Base-by-base conservation (phyloP, 2,888 invertebrate species). In the Chalcis sispes region DNA sequence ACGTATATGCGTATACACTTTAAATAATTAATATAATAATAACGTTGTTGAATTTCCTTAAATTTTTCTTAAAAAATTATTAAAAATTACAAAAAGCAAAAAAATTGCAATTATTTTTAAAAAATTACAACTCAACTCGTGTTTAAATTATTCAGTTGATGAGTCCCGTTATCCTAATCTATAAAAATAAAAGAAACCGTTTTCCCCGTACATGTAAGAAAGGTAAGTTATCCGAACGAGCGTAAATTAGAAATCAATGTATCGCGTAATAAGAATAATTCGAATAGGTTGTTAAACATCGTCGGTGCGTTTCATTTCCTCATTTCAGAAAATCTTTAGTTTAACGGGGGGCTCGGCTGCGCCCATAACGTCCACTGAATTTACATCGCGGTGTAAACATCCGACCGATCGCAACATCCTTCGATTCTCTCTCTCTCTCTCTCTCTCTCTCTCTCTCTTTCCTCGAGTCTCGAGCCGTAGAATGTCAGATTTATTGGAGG, bases 231-330 rank as follows among this genome's bases (percentile, higher is more conserved):
- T 8, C 20, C 59, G 15, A 46, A 40, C 29, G 36, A 36, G 36
- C 54, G 65, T 72, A 66, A 72, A 72, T 65, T 50, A 72, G 58
- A 50, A 59, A 72, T 72, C 72, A 40, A 72, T 65, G 65, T 36
- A 54, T 71, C 72, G 64, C 64, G 64, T 40, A 72, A 71, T 71
- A 54, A 62, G 65, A 65, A 65, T 65, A 65, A 36, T 52, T 52
- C 50, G 36, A 20, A 72, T 50, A 52, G 65, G 50, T 52, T n/a
- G n/a, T n/a, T n/a, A n/a, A n/a, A n/a, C n/a, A n/a, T n/a, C n/a
- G n/a, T n/a, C 52, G 15, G 27, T n/a, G 58, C 48, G 42, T 48
- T 29, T 54, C 59, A 23, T 73, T 73, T 73, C 73, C 73, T 73
- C 73, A 61, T 67, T 67, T 73, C 61, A 52, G 73, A 61, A 67